A percentile compares a stretch with the other conserved stretches of the same genome.
phyloP scores from a whole-genome alignment of 2,797 vertebrate species.

The Chaetophractus vellerosus region DNA sequence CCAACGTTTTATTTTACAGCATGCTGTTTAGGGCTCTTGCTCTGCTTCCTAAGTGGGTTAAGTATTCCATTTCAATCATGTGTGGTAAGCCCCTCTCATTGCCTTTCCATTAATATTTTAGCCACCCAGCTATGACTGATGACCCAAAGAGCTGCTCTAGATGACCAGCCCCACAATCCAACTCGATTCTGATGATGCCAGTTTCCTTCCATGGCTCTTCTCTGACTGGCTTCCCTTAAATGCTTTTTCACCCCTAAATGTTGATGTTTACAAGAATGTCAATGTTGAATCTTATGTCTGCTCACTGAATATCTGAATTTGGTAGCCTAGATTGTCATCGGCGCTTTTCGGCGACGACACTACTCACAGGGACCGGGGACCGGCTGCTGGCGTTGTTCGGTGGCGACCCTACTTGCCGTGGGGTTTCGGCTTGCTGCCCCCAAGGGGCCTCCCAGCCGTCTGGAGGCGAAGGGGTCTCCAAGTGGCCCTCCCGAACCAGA shows the following conservation, averaged over 20 bases:
- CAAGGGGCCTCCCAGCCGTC: no score
- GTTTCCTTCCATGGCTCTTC: not conserved
- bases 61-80: not conserved
- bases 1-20: not conserved
- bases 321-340: no score
- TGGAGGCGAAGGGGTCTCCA: no score
- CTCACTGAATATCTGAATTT: conserved; percentile 24
- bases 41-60: not conserved
- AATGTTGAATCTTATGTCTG: conserved; percentile 6
- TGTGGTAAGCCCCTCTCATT: not conserved
- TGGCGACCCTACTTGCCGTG: no score
- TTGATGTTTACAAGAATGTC: not conserved
- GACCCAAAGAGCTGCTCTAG: not conserved
- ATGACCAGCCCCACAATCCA: not conserved
- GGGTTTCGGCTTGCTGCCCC: no score
- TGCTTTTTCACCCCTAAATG: not conserved
- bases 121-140: not conserved
- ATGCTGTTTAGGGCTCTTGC: not conserved
- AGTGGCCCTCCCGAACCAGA: no score
- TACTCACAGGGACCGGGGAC: no score
- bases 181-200: not conserved
- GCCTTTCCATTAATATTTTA: not conserved
- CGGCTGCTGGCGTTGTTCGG: no score
- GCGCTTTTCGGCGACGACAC: no score
- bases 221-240: not conserved